These are phyloP conservation scores for Maconellicoccus hirsutus DNA, from an alignment of 1,140 invertebrate species.

Conservation along the genomic window DNA sequence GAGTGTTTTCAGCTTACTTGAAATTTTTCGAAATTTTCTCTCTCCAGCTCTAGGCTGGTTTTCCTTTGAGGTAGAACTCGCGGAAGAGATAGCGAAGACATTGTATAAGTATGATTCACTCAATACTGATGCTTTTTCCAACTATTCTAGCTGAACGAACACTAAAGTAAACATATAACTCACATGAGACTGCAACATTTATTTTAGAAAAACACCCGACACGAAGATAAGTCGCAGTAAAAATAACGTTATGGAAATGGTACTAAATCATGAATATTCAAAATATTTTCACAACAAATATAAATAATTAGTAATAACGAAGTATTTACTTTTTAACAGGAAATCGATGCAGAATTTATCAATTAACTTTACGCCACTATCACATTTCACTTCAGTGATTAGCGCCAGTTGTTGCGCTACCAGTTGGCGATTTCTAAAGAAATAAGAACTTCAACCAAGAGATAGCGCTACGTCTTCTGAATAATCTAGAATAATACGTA, in stretches of 20 bases:
- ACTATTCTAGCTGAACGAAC: background rate
- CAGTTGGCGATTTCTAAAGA: background rate
- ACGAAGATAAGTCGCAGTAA: background rate
- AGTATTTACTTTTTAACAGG: background rate
- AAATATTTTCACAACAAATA: background rate
- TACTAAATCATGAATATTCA: background rate
- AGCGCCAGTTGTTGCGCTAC: background rate
- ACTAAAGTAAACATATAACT: background rate
- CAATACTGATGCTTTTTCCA: background rate
- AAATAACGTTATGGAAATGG: background rate
- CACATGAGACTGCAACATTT: background rate
- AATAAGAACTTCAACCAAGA: background rate
- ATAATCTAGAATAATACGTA: background rate
- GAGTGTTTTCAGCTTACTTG: constrained; percentile 47
- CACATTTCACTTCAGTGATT: background rate
- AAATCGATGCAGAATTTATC: background rate
- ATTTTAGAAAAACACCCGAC: background rate
- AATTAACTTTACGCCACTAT: background rate
- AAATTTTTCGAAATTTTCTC: constrained; percentile 61
- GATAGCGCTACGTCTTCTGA: background rate
- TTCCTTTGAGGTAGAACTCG: constrained; percentile 56
- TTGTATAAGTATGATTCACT: constrained; percentile 30
- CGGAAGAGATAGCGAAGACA: constrained; percentile 61
- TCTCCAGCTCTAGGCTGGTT: constrained; percentile 57
- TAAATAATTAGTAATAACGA: background rate